phyloP scores from a whole-genome alignment of 2,888 invertebrate genomes.

The Archips crataeganus region DNA sequence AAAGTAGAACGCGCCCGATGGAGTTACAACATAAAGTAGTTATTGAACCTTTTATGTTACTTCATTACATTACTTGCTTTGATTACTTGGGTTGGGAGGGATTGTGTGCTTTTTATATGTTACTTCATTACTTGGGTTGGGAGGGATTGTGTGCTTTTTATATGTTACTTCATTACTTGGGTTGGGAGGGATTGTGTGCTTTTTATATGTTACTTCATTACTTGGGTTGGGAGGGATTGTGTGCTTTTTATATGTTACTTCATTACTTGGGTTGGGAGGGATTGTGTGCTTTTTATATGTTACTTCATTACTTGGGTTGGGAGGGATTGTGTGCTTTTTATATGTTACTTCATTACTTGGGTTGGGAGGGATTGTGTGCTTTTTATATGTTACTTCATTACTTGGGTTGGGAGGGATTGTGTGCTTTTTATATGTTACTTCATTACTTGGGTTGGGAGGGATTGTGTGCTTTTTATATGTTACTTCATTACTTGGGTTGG shows the following conservation, averaged over 20 bases:
- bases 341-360: no score
- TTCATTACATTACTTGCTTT: not conserved
- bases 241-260: no score
- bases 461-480: not conserved
- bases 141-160: not conserved
- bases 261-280: no score
- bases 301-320: no score
- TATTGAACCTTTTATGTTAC: slow-evolving; percentile 10
- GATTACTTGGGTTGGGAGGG: not conserved
- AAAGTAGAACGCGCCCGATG: slow-evolving; percentile 18
- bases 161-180: no score
- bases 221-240: not conserved
- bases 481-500: no score
- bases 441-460: no score
- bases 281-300: not conserved
- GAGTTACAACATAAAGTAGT: not conserved
- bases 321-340: not conserved
- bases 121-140: no score
- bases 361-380: not conserved
- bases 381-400: no score
- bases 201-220: no score
- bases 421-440: no score
- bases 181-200: not conserved
- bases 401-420: not conserved
- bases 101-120: not conserved